Evolutionary conservation across 2,113 vertebrate genomes (phyloP).

Genomic region (Vulpes lagopus): DNA sequence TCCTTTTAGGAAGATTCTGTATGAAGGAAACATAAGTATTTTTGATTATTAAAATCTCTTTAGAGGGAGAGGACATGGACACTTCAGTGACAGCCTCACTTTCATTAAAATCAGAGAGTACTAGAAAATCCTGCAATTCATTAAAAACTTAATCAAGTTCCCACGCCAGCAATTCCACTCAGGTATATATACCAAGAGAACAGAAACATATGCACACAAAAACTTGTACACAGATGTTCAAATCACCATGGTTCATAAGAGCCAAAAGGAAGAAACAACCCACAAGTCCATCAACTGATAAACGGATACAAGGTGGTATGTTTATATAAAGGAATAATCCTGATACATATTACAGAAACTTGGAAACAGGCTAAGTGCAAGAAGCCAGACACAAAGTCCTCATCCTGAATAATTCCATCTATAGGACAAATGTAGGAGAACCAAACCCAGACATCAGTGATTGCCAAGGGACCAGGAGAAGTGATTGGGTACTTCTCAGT

Average conservation of each 20-base stretch:
- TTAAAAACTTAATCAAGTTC: conserved; percentile 20
- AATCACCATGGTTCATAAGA: neutral
- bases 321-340: neutral
- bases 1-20: conserved; percentile 94
- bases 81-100: neutral
- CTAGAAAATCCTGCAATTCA: neutral
- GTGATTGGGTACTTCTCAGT: neutral
- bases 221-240: neutral
- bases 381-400: neutral
- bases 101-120: neutral
- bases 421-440: neutral
- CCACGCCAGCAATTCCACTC: neutral
- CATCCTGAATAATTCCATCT: neutral
- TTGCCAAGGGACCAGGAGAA: neutral
- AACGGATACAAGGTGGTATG: neutral
- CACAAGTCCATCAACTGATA: neutral
- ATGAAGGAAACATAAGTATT: conserved; percentile 68
- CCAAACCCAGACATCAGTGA: neutral
- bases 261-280: neutral
- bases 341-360: neutral
- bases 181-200: neutral
- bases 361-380: neutral
- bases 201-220: neutral
- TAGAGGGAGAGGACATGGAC: neutral
- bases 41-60: neutral